Conservation (phyloP, 2,113 vertebrate genomes). For the Saguinus midas region DNA sequence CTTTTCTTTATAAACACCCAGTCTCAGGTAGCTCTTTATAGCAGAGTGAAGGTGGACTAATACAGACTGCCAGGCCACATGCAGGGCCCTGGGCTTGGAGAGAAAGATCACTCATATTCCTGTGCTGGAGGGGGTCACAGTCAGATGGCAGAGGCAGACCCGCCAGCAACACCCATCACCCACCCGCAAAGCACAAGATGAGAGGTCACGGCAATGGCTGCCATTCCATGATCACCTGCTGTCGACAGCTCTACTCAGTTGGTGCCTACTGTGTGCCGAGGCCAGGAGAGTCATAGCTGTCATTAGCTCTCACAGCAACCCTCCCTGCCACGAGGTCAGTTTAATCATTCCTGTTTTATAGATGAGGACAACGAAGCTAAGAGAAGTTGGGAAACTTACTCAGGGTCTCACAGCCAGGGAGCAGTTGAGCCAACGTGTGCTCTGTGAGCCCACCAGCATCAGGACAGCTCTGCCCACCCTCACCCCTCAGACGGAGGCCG, state of each 20-base stretch:
- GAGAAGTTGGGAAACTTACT: neutral
- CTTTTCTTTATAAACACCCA: too few relatives aligned
- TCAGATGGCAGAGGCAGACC: neutral
- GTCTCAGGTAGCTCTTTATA: too few relatives aligned
- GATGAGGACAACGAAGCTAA: neutral
- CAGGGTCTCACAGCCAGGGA: neutral
- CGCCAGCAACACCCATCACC: neutral
- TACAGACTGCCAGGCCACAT: rapidly evolving
- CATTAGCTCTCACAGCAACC: neutral
- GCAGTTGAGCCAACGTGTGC: rapidly evolving
- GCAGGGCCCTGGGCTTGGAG: neutral
- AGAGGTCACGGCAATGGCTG: neutral
- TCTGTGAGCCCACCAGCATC: neutral
- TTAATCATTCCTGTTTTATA: neutral
- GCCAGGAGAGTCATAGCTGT: neutral
- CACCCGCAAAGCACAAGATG: neutral
- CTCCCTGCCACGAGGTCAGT: too few relatives aligned
- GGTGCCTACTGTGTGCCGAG: neutral
- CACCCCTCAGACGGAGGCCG: neutral
- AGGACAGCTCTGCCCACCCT: neutral
- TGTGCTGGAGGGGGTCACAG: rapidly evolving
- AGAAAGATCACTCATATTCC: rapidly evolving
- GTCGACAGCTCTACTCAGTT: neutral
- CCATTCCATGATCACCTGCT: neutral
- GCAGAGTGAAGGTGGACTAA: too few relatives aligned